Base-by-base conservation (phyloP, 35 echinoderm and acorn worm species). In the Patiria miniata region DNA sequence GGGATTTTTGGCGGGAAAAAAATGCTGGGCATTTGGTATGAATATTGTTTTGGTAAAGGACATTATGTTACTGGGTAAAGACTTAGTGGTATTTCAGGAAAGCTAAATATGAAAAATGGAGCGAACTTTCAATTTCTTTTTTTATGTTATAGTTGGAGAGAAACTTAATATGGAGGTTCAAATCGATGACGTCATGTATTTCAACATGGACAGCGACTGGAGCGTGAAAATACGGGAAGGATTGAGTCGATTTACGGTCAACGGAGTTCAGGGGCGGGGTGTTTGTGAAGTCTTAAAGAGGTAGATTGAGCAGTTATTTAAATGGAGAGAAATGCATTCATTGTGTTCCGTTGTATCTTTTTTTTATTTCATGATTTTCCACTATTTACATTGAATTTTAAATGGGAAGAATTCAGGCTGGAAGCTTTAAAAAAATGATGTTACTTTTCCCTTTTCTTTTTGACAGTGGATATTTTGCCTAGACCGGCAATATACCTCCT, bases 201-300 rank as follows among this genome's bases (percentile, higher is more conserved):
- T 69, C 61, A 69, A 69, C 61, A 69, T 69, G 61, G 61, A 69
- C 61, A 69, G 19, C 22, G 61, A 69, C 26, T 69, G 61, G 61
- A 69, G 61, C 34, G 61, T 69, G 14, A 26, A 69, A 22, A 69
- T 69, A 26, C 61, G 61, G 18, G 61, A 69, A 34, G 61, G 61
- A 69, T 23, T 69, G 61, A 69, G 61, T 34, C 23, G 34, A 34
- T 69, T 69, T 29, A 69, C 7, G 23, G 61, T 69, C 8, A 69
- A 69, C 61, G 61, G 61, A 10, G 61, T 69, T 9, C 18, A 15
- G 14, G 61, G 61, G 26, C 18, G 1, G 61, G 61, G 61, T 3
- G 61, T 69, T 17, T 69, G 61, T 29, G 61, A 69, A 34, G 28
- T 69, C 12, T 34, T 69, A 69, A 69, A 69, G 61, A 69, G 61